A percentile compares a stretch with the other conserved stretches of the same genome.
These are phyloP conservation scores for Stichodactyla helianthus DNA, from an alignment of 64 coral and sea anemone genomes.

Conservation along the genomic window DNA sequence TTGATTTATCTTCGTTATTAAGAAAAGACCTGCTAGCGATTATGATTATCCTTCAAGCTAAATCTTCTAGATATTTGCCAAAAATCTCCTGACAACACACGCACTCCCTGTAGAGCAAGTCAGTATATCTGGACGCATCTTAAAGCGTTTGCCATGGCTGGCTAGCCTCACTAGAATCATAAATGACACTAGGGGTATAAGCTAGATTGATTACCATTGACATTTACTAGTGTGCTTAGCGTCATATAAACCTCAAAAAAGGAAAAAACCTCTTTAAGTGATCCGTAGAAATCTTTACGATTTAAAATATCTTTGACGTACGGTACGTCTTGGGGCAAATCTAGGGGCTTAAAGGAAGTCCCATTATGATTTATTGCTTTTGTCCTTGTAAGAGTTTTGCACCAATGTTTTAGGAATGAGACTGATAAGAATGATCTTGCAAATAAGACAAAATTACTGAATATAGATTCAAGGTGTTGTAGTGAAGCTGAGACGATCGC, in stretches of 20 bases:
- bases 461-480: neutral
- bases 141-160: neutral
- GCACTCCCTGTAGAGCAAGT: neutral
- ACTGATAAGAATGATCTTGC: neutral
- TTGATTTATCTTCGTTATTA: neutral
- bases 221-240: neutral
- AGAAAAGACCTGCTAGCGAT: neutral
- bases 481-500: neutral
- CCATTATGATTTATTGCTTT: neutral
- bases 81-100: neutral
- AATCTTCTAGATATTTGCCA: neutral
- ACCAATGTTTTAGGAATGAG: neutral
- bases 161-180: neutral
- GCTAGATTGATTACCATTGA: constrained; percentile 17
- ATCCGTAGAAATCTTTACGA: neutral
- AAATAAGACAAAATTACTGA: neutral
- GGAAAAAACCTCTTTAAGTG: neutral
- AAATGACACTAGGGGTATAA: neutral
- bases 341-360: neutral
- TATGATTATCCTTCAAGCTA: neutral
- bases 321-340: neutral
- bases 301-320: neutral
- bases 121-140: neutral
- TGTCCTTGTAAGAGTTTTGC: neutral
- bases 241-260: neutral